Evolutionary conservation across 1,140 invertebrate genomes (phyloP).

Genomic region (Calephelis nemesis): DNA sequence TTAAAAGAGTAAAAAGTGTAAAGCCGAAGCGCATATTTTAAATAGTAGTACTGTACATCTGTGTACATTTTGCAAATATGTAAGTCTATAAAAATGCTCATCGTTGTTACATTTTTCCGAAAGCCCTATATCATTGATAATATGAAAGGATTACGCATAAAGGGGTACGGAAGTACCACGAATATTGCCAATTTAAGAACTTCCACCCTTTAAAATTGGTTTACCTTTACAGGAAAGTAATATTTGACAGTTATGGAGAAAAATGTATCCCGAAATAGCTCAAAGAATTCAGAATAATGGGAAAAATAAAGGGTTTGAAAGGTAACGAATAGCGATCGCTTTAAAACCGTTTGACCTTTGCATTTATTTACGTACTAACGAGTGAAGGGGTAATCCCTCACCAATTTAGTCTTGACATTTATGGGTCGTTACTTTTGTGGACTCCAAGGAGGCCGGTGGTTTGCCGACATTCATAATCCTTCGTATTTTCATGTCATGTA

Average conservation of each 20-base stretch:
- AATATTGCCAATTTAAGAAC: constrained; percentile 1
- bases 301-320: constrained; percentile 2
- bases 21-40: no score
- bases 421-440: not conserved
- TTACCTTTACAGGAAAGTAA: not conserved
- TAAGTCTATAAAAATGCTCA: no score
- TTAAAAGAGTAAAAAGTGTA: no score
- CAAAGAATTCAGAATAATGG: constrained; percentile 5
- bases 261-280: constrained; percentile 10
- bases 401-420: constrained; percentile 11
- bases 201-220: constrained; percentile 5
- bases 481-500: not conserved
- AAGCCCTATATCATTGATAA: no score
- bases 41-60: no score
- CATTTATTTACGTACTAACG: constrained; percentile 7
- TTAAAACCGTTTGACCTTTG: not conserved
- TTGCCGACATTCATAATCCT: not conserved
- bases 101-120: no score
- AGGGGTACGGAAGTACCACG: not conserved
- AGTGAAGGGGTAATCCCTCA: not conserved
- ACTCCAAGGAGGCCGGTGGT: not conserved
- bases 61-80: no score
- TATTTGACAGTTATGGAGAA: constrained; percentile 7
- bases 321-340: not conserved
- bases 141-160: not conserved